Evolutionary conservation across 2,888 invertebrate species (phyloP).

Genomic region (Lasioglossum marginatum): DNA sequence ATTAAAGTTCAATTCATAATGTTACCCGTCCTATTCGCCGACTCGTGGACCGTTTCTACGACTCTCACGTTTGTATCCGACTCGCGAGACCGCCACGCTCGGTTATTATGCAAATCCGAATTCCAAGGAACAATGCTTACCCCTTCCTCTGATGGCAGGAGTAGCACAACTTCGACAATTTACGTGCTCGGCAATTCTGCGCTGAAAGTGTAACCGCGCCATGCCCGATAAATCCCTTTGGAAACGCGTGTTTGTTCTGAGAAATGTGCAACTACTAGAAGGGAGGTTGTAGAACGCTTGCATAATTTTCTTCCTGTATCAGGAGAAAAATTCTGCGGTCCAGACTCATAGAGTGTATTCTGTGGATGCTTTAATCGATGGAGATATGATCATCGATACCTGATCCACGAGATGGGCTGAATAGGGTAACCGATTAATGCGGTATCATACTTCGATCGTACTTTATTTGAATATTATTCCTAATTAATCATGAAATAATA

Average conservation of each 20-base stretch:
- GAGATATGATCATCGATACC: too few relatives aligned
- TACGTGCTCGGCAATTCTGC: constrained; percentile 59
- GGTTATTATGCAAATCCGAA: constrained; percentile 78
- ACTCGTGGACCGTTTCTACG: constrained; percentile 38
- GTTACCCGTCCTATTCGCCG: constrained; percentile 33
- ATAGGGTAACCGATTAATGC: too few relatives aligned
- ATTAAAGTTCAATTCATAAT: constrained; percentile 57
- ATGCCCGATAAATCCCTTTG: constrained; percentile 54
- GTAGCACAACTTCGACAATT: constrained; percentile 55
- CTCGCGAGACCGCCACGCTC: constrained; percentile 47
- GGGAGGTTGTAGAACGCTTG: not conserved
- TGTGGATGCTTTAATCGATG: not conserved
- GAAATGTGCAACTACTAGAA: not conserved
- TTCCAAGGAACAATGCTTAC: constrained; percentile 72
- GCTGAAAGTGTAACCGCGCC: constrained; percentile 58
- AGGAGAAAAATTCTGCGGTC: not conserved
- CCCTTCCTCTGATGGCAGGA: not conserved
- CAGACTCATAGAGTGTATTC: not conserved
- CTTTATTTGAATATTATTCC: too few relatives aligned
- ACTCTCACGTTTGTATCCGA: constrained; percentile 59
- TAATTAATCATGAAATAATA: too few relatives aligned
- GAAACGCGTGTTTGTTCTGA: not conserved
- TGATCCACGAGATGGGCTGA: too few relatives aligned
- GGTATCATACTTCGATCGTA: too few relatives aligned
- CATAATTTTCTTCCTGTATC: not conserved